Base-by-base conservation (phyloP, 1,140 invertebrate genomes). In the Euglossa dilemma region DNA sequence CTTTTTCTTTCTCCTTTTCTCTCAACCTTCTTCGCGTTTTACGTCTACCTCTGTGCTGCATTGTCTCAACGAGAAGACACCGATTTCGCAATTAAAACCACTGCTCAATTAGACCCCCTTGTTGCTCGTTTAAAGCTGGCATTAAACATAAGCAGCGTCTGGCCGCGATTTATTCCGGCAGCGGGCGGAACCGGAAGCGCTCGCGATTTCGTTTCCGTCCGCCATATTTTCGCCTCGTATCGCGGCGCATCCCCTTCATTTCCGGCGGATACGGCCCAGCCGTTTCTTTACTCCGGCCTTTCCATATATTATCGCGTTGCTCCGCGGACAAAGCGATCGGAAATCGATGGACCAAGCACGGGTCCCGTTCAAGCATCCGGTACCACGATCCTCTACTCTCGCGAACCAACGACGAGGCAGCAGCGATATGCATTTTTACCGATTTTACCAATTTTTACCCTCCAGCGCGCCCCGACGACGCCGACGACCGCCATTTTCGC, bases 381-480 rank as follows among this genome's bases (percentile, higher is more conserved):
- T 6, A 43, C 36, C 9, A 28, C 25, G 28, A 52, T 50, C 50
- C 23, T 28, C 52, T 18, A 43, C 11, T 14, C 28, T 72, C 56
- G 28, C 43, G 56, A 72, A 72, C 43, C 28, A 56, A 57, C 18
- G 71, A 23, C 8, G 71, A 14, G n/a, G n/a, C 45, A 16, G 36
- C 57, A 9, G 54, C 71, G 71, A 73, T 57, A 36, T 7, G 9
- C 63, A 12, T n/a, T n/a, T n/a, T n/a, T n/a, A n/a, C n/a, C n/a
- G n/a, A n/a, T n/a, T n/a, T n/a, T n/a, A n/a, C n/a, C 71, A 57
- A 73, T 73, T 57, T 73, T 73, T 73, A 12, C 54, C 54, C 36
- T 57, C 71, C 36, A 57, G 18, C 54, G 20, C 70, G 25, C 8
- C 2, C n/a, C n/a, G n/a, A n/a, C n/a, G n/a, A n/a, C n/a, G 7